Base-by-base conservation (phyloP, 2,888 invertebrate genomes). In the Cartodere bifasciata region DNA sequence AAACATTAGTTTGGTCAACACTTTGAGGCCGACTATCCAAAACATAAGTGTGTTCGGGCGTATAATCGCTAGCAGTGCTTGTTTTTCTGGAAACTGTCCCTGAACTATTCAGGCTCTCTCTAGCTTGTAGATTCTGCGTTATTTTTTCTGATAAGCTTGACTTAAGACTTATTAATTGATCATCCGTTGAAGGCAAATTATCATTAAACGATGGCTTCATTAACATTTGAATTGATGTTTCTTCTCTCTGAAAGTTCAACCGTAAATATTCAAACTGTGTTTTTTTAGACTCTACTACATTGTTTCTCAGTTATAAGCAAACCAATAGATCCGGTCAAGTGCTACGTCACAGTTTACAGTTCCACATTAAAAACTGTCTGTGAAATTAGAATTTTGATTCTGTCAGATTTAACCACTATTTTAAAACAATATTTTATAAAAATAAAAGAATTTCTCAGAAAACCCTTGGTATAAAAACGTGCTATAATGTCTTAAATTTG, bases 61-160 rank as follows among this genome's bases (percentile, higher is more conserved):
- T 67, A 41, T 67, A 68, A 38, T 70, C 69, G 12, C 68, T 68
- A 4, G 68, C 63, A 1, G 69, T 68, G 45, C 68, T 68, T 0
- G 70, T 68, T 44, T 69, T 70, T n/a, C 69, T 54, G 0, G 68
- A 68, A 3, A 62, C 58, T 1, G 60, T 60, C 12, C 58, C 60
- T 39, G 58, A 60, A 32, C 59, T 60, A 40, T 61, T 61, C 16
- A 61, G 38, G 32, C 62, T 62, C 31, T 62, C 60, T 13, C 60
- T 41, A 34, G 52, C 50, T 16, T 45, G 47, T 5, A 57, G 39
- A 32, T 54, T 53, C 25, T 52, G 52, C 14, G 45, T 49, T 23
- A 58, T 46, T 32, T 55, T 58, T 36, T 60, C 59, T 1, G 55
- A 48, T 9, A 59, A 40, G 3, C 54, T 48, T 3, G 50, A 50